A percentile compares a stretch with the other conserved stretches of the same genome.
phyloP scores from a whole-genome alignment of 2,797 vertebrate genomes.

The Aphelocoma californica region DNA sequence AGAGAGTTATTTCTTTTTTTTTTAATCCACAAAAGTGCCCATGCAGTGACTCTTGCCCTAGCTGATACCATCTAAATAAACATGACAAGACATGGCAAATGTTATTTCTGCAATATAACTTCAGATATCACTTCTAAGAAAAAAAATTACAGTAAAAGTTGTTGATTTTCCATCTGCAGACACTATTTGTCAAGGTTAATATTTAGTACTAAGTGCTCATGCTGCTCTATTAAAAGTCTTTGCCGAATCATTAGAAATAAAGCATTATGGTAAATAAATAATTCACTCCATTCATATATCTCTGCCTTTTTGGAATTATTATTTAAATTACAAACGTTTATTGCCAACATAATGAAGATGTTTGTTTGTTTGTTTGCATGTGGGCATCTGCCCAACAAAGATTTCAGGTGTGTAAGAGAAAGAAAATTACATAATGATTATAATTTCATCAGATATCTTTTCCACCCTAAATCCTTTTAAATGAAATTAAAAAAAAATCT shows the following conservation, averaged over 20 bases:
- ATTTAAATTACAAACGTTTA: background rate
- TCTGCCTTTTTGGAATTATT: background rate
- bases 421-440: background rate
- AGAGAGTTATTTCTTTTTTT: background rate
- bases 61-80: background rate
- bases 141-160: background rate
- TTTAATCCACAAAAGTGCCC: background rate
- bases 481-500: background rate
- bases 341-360: background rate
- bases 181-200: background rate
- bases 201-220: background rate
- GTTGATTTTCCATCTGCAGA: background rate
- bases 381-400: background rate
- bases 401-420: background rate
- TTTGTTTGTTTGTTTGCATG: background rate
- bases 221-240: background rate
- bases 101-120: background rate
- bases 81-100: background rate
- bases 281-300: background rate
- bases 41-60: background rate
- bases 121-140: background rate
- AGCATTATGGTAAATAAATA: background rate
- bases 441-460: background rate
- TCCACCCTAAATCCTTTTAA: background rate
- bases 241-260: background rate